Conservation (phyloP, 1,140 invertebrate genomes). For the Neelides sp. region DNA sequence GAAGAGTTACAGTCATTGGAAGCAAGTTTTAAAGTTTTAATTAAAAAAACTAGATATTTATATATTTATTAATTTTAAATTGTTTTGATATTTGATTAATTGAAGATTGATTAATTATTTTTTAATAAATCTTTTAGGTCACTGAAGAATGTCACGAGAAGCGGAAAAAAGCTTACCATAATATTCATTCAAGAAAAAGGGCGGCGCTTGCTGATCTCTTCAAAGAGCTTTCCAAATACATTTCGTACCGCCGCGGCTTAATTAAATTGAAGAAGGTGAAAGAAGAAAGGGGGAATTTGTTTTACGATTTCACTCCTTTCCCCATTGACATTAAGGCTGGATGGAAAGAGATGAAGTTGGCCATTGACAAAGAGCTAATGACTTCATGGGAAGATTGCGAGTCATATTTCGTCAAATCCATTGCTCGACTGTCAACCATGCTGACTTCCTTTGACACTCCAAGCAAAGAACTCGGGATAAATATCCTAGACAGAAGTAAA, state of each 20-base stretch:
- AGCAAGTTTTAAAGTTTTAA: conserved; percentile 39
- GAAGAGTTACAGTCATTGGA: conserved; percentile 45
- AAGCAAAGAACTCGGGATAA: conserved; percentile 61
- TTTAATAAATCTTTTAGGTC: conserved; percentile 38
- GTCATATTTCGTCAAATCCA: conserved; percentile 58
- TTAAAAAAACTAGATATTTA: too few relatives aligned
- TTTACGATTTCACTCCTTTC: conserved; percentile 35
- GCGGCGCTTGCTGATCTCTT: conserved; percentile 72
- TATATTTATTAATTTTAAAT: too few relatives aligned
- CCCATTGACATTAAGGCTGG: conserved; percentile 48
- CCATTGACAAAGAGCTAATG: conserved; percentile 36
- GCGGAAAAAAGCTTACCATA: conserved; percentile 56
- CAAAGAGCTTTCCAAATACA: conserved; percentile 49
- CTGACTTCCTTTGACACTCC: conserved; percentile 48
- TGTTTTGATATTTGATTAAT: too few relatives aligned
- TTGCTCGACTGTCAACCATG: conserved; percentile 54
- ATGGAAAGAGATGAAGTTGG: conserved; percentile 17
- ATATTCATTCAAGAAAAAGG: conserved; percentile 67
- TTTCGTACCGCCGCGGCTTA: conserved; percentile 65
- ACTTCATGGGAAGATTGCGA: conserved; percentile 59
- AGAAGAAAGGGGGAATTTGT: conserved; percentile 2
- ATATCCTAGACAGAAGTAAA: conserved; percentile 66
- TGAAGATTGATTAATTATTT: conserved; percentile 12
- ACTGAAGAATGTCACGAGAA: conserved; percentile 44
- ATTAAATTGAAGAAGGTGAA: conserved; percentile 39